Evolutionary conservation across 2,797 vertebrate genomes (phyloP), one percentile per base, ranked within the genome.

Genomic region (Buceros bicornis): DNA sequence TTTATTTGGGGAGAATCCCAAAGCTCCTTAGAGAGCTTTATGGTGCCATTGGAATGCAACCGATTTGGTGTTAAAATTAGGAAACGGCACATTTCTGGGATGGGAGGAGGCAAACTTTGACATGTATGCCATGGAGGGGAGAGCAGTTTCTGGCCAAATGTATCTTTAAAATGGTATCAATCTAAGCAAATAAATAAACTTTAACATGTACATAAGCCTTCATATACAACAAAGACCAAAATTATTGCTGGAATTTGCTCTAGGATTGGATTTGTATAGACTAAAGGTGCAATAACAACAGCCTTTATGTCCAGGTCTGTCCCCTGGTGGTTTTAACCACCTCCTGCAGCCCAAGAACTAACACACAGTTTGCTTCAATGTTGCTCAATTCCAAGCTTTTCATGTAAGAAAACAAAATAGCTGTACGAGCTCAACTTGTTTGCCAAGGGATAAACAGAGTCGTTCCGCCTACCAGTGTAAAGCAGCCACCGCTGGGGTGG

Each of bases 401-500:
- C 61, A 53, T 48, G 25, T 33, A 74, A 83, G 69, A 65, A 89
- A 86, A 90, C 16, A 45, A 91, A 91, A 25, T 31, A 71, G 22
- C 53, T 92, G 56, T 64, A 64, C 84, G 56, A 56, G 24, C 74
- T 77, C 64, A 53, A 45, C 56, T 73, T 60, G 51, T 85, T 73
- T 78, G 58, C 86, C 72, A 89, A 82, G 47, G 6, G 67, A 60
- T 13, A 82, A 56, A 60, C 7, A 28, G 0, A 20, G 51, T 3
- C 42, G 45, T 65, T 56, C 42, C 2, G 4, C 50, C 58, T 31
- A 47, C 54, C 60, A 31, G 48, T 8, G 66, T 15, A 86, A 66
- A 0, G 13, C 37, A 43, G 62, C n/a, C 0, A 0, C 24, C 33
- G 31, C 64, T 5, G 1, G 24, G 54, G 29, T 50, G 80, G 57